A percentile compares a stretch with the other conserved stretches of the same genome.
Evolutionary conservation across 2,113 vertebrate species (phyloP).

Genomic region (Crotalus helleri): DNA sequence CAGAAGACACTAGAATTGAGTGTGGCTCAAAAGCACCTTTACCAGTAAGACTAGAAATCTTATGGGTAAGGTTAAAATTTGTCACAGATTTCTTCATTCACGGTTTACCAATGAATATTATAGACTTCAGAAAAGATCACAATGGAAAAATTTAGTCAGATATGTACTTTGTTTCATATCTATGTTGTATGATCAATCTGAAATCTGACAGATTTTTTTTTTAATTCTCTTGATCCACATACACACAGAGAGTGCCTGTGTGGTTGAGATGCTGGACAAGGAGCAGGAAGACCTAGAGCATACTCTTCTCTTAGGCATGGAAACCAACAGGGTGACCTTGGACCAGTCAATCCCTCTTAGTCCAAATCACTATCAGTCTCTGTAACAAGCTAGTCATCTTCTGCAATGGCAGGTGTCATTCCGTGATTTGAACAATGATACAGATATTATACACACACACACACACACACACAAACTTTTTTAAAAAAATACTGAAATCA

Average conservation of each 20-base stretch:
- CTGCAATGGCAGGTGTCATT: background rate
- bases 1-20: background rate
- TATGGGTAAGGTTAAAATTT: background rate
- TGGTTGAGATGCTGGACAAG: background rate
- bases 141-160: background rate
- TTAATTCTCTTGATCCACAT: background rate
- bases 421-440: background rate
- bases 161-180: background rate
- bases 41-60: background rate
- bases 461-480: background rate
- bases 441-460: background rate
- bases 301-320: background rate
- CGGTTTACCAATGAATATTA: background rate
- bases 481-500: background rate
- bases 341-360: background rate
- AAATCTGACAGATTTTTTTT: background rate
- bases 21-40: background rate
- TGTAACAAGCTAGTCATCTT: background rate
- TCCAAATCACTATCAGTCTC: background rate
- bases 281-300: background rate
- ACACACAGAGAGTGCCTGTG: background rate
- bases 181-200: background rate
- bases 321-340: background rate
- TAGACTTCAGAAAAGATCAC: background rate
- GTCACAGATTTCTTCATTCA: background rate